Evolutionary conservation across 2,797 vertebrate species (phyloP).

Genomic region (Peromyscus attwateri): DNA sequence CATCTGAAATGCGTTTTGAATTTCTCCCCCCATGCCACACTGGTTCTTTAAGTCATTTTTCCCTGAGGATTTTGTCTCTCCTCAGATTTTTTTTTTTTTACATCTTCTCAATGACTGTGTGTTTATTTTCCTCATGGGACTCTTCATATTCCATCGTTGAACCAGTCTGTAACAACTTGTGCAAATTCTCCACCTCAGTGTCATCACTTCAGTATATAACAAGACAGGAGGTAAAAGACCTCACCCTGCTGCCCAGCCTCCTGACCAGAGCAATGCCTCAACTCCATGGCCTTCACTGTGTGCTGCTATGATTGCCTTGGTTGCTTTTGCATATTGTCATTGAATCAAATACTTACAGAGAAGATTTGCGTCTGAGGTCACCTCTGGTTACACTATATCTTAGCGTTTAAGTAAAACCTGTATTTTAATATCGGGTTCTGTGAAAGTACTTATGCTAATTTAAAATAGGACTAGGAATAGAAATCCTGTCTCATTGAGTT

Average conservation of each 20-base stretch:
- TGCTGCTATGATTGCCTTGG: not conserved
- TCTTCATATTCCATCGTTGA: not conserved
- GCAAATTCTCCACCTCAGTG: not conserved
- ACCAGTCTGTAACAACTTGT: not conserved
- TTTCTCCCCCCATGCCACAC: not conserved
- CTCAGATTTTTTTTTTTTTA: not conserved
- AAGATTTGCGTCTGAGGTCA: not conserved
- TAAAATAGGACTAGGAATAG: not conserved
- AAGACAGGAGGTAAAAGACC: not conserved
- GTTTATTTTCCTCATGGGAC: not conserved
- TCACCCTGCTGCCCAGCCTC: not conserved
- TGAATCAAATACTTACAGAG: not conserved
- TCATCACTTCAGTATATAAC: too few species aligned
- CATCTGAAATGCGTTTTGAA: not conserved
- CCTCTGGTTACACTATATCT: not conserved
- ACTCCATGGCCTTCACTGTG: not conserved
- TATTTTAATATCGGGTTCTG: not conserved
- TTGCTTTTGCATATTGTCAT: not conserved
- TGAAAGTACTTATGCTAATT: not conserved
- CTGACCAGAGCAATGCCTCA: not conserved
- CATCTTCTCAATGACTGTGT: not conserved
- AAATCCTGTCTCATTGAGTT: not conserved
- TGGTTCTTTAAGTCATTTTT: not conserved
- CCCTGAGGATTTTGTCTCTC: not conserved
- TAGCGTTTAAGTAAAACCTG: not conserved